A percentile compares a stretch with the other conserved stretches of the same genome.
phyloP scores from a whole-genome alignment of 1,140 invertebrate genomes.

The Calephelis nemesis region DNA sequence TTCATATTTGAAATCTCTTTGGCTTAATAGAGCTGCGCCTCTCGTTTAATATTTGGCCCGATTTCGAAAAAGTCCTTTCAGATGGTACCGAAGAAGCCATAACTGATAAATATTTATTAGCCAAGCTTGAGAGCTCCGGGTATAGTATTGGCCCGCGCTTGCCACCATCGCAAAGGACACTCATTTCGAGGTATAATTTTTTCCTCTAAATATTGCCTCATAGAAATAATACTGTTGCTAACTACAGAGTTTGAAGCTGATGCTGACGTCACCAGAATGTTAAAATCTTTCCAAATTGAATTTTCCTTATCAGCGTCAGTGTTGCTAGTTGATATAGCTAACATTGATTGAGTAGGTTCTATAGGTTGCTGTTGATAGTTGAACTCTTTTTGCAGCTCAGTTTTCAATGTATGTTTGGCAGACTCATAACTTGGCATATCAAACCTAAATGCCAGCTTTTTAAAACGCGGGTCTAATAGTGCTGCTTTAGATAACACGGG shows the following conservation, averaged over 20 bases:
- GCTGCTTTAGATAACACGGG: constrained; percentile 43
- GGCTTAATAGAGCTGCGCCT: constrained; percentile 38
- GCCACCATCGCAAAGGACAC: constrained; percentile 45
- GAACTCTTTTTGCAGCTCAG: constrained; percentile 39
- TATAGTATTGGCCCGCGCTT: constrained; percentile 40
- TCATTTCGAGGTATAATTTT: constrained; percentile 40
- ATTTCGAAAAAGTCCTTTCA: constrained; percentile 64
- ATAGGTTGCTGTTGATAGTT: constrained; percentile 30
- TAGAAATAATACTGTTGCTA: constrained; percentile 39
- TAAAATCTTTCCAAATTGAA: constrained; percentile 41
- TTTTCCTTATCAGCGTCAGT: constrained; percentile 24
- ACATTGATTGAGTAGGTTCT: constrained; percentile 32
- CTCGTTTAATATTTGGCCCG: constrained; percentile 43
- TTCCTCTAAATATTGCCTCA: constrained; percentile 47
- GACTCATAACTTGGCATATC: constrained; percentile 39
- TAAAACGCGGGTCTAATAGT: constrained; percentile 40
- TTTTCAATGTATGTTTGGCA: constrained; percentile 45
- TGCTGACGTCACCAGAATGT: constrained; percentile 32
- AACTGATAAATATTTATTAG: constrained; percentile 47
- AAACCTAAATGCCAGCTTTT: constrained; percentile 34
- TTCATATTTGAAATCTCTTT: constrained; percentile 45
- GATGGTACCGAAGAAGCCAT: constrained; percentile 60
- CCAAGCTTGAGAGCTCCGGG: constrained; percentile 45
- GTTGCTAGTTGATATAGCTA: constrained; percentile 33
- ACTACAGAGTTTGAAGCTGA: constrained; percentile 36